These are phyloP conservation scores for Epinotia nisella DNA, from an alignment of 2,888 invertebrate genomes.

Conservation along the genomic window DNA sequence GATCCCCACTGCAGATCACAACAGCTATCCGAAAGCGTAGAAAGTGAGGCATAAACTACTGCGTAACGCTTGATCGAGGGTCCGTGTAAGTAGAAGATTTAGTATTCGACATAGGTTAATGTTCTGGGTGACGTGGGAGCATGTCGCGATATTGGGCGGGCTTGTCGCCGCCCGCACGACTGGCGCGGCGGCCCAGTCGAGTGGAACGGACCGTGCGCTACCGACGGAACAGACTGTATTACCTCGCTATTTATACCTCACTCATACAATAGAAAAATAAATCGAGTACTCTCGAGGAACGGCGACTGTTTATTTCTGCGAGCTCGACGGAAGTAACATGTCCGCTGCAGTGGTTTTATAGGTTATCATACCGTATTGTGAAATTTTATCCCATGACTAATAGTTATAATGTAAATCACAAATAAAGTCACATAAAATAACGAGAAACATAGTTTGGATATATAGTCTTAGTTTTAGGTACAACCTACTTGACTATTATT, in stretches of 20 bases:
- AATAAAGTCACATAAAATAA: too few relatives aligned
- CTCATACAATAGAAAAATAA: constrained; percentile 48
- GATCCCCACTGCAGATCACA: too few relatives aligned
- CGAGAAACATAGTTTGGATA: too few relatives aligned
- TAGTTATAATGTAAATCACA: too few relatives aligned
- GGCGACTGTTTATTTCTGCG: constrained; percentile 19
- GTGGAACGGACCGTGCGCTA: constrained; percentile 65
- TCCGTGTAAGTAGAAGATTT: constrained; percentile 37
- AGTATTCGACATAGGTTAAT: constrained; percentile 49
- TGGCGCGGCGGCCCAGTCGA: constrained; percentile 60
- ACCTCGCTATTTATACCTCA: constrained; percentile 42
- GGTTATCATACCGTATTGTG: neutral
- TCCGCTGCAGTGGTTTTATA: neutral
- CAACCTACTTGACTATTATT: too few relatives aligned
- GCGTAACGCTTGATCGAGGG: constrained; percentile 36
- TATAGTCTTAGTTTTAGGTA: too few relatives aligned
- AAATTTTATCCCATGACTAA: neutral
- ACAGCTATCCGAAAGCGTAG: neutral
- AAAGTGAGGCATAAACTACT: constrained; percentile 31
- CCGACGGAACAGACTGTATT: constrained; percentile 46
- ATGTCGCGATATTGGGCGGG: constrained; percentile 74
- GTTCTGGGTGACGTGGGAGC: constrained; percentile 55
- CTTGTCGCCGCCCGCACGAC: constrained; percentile 72
- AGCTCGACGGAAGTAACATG: neutral
- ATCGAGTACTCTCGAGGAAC: constrained; percentile 21